phyloP scores from a whole-genome alignment of 2,888 invertebrate genomes.

The Chrysodeixis includens region DNA sequence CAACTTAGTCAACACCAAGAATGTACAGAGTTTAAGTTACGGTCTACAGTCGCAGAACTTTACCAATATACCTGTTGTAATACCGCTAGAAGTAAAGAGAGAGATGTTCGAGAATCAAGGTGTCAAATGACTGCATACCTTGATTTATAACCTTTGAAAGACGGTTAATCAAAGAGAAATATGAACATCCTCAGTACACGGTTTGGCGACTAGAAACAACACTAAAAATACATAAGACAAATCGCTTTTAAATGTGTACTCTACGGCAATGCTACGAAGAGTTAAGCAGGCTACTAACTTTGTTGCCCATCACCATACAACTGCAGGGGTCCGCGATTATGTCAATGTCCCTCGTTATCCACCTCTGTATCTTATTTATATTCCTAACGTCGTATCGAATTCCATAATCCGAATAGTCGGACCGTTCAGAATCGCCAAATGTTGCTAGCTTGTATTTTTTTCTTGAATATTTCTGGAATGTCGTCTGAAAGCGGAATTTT shows the following conservation, averaged over 20 bases:
- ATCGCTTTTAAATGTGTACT: not conserved
- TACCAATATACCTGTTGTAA: not conserved
- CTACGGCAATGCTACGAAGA: not conserved
- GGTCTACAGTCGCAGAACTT: not conserved
- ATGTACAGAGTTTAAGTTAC: too few relatives aligned
- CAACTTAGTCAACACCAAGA: not conserved
- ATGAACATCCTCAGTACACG: not conserved
- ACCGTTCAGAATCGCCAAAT: too few relatives aligned
- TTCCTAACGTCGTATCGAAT: not conserved
- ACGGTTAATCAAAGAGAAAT: not conserved
- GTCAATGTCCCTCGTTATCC: not conserved
- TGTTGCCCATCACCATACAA: not conserved
- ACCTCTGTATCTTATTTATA: not conserved
- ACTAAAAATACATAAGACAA: not conserved
- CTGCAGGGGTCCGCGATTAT: not conserved
- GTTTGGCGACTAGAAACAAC: not conserved
- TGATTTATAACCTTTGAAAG: not conserved
- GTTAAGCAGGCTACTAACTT: not conserved
- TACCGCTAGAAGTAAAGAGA: slow-evolving; percentile 15
- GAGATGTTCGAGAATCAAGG: not conserved
- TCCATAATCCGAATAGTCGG: too few relatives aligned
- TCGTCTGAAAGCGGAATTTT: too few relatives aligned
- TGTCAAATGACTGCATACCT: not conserved
- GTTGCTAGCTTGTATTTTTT: too few relatives aligned
- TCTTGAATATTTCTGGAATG: too few relatives aligned